Percentiles rank a stretch among this genome's conserved stretches.
These are phyloP conservation scores for Lithophane semibrunnea DNA, from an alignment of 2,888 invertebrate species.

Conservation along the genomic window DNA sequence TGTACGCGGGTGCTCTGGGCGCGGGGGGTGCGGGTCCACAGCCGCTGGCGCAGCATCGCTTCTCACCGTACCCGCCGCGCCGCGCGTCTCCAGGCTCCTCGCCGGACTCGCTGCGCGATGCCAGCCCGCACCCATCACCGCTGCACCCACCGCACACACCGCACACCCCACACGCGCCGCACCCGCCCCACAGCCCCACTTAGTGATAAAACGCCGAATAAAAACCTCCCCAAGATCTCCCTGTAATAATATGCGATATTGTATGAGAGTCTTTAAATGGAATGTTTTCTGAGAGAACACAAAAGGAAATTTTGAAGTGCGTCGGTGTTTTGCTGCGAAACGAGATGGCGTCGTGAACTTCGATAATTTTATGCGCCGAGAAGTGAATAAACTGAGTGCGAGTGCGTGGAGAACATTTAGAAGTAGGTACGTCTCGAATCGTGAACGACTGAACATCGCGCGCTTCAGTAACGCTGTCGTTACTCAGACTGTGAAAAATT, in stretches of 20 bases:
- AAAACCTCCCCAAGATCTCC: conserved; percentile 76
- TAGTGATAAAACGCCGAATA: conserved; percentile 77
- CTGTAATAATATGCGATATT: conserved; percentile 72
- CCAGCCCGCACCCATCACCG: conserved; percentile 83
- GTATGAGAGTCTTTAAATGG: conserved; percentile 73
- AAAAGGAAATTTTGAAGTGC: conserved; percentile 68
- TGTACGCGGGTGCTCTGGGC: conserved; percentile 83
- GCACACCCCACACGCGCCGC: conserved; percentile 84
- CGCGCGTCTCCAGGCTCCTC: conserved; percentile 90
- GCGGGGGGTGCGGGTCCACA: conserved; percentile 65
- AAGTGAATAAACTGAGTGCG: conserved; percentile 71
- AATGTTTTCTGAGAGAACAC: conserved; percentile 69
- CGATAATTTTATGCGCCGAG: conserved; percentile 68
- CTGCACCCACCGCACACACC: conserved; percentile 70
- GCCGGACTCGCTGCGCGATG: conserved; percentile 91
- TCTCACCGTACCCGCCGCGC: conserved; percentile 91
- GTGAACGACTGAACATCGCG: conserved; percentile 48
- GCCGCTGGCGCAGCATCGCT: conserved; percentile 90
- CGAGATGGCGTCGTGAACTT: conserved; percentile 65
- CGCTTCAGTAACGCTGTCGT: conserved; percentile 49
- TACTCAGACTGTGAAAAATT: conserved; percentile 63
- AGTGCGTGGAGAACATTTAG: conserved; percentile 63
- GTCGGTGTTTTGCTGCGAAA: conserved; percentile 64
- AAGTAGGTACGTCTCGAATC: conserved; percentile 40
- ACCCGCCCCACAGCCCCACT: conserved; percentile 87